Percentiles rank a stretch among this genome's conserved stretches.
phyloP scores from a whole-genome alignment of 2,888 invertebrate genomes.

The Archaeoteleia sp. region DNA sequence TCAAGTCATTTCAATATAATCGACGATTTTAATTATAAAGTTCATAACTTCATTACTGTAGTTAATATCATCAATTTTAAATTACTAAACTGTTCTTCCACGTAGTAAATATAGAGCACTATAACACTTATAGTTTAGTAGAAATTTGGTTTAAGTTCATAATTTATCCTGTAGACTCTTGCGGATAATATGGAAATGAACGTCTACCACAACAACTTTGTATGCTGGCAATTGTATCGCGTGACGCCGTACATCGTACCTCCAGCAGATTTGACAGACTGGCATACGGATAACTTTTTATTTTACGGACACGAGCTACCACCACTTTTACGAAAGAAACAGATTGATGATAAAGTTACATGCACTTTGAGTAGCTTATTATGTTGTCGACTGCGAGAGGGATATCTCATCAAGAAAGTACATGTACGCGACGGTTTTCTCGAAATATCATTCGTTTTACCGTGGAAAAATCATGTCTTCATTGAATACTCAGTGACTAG shows the following conservation, averaged over 20 bases:
- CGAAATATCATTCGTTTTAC: constrained; percentile 80
- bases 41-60: too few relatives aligned
- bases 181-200: constrained; percentile 74
- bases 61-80: too few relatives aligned
- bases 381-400: constrained; percentile 85
- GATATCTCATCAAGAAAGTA: constrained; percentile 79
- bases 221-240: constrained; percentile 73
- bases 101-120: too few relatives aligned
- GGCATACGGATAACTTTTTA: constrained; percentile 75
- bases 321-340: constrained; percentile 79
- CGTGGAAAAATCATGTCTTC: constrained; percentile 84
- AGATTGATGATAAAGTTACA: constrained; percentile 80
- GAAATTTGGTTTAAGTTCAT: too few relatives aligned
- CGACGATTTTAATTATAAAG: too few relatives aligned
- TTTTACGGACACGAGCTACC: constrained; percentile 78
- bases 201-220: constrained; percentile 78
- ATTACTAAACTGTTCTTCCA: too few relatives aligned
- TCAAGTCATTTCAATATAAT: too few relatives aligned
- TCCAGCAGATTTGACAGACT: constrained; percentile 56
- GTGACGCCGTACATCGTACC: constrained; percentile 52
- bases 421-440: constrained; percentile 77
- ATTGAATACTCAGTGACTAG: constrained; percentile 81
- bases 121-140: too few relatives aligned
- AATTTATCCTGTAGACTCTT: constrained; percentile 57
- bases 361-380: constrained; percentile 81